These are phyloP conservation scores for Gulo gulo DNA, from an alignment of 2,113 vertebrate species.

Conservation along the genomic window DNA sequence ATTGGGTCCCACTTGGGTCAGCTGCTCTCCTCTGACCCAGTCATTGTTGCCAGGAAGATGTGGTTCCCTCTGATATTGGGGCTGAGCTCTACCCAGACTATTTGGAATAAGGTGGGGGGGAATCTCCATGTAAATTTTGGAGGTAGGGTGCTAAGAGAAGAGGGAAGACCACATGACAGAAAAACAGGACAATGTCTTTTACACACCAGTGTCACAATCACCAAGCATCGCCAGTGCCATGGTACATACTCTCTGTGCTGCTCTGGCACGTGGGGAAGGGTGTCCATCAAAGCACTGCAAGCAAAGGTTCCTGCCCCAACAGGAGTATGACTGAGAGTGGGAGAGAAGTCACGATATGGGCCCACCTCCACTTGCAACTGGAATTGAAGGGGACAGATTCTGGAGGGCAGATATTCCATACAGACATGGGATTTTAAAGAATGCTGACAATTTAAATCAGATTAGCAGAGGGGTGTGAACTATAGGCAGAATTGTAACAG, in stretches of 20 bases:
- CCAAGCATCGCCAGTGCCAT: not conserved
- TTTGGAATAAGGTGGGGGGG: not conserved
- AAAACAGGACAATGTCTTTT: not conserved
- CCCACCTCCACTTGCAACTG: not conserved
- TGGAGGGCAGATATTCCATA: not conserved
- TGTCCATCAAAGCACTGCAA: not conserved
- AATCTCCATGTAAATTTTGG: not conserved
- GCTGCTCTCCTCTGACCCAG: not conserved
- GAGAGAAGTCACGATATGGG: not conserved
- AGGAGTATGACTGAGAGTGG: not conserved
- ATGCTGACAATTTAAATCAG: not conserved
- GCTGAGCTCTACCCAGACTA: not conserved
- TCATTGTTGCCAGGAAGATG: not conserved
- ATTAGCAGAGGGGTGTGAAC: not conserved
- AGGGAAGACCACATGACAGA: not conserved
- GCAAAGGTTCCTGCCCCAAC: not conserved
- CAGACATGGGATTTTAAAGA: not conserved
- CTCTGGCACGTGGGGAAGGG: not conserved
- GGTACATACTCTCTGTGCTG: not conserved
- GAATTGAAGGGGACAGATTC: not conserved
- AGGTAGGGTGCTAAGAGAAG: not conserved
- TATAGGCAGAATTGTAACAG: not conserved
- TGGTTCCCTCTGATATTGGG: not conserved
- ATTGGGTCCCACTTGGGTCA: not conserved
- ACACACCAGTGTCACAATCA: not conserved